Evolutionary conservation across 2,797 vertebrate genomes (phyloP).

Genomic region (Toxotes lorentzi): DNA sequence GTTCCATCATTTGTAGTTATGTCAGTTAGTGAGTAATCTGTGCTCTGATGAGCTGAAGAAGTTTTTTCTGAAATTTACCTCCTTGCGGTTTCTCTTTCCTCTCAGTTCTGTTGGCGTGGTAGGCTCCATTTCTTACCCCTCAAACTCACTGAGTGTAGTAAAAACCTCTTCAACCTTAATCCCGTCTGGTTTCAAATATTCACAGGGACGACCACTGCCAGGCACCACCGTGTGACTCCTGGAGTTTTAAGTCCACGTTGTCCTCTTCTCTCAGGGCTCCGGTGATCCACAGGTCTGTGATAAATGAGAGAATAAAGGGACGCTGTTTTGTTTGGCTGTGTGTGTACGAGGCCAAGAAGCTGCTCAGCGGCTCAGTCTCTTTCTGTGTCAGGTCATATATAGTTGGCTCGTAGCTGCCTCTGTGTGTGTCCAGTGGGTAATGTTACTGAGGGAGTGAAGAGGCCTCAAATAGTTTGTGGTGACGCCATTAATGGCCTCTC

Average conservation of each 20-base stretch:
- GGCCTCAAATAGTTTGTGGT: slow-evolving; percentile 22
- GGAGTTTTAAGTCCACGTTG: slow-evolving; percentile 7
- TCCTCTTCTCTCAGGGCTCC: slow-evolving; percentile 22
- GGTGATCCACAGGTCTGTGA: slow-evolving; percentile 53
- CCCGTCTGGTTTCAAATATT: slow-evolving; percentile 10
- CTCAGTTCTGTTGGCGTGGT: background rate
- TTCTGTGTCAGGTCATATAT: slow-evolving; percentile 55
- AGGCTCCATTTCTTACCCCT: slow-evolving; percentile 46
- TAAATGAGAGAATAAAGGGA: slow-evolving; percentile 41
- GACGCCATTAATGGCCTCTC: slow-evolving; percentile 25
- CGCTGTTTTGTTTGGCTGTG: slow-evolving; percentile 26
- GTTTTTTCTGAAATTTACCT: slow-evolving; percentile 39
- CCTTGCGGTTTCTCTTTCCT: slow-evolving; percentile 20
- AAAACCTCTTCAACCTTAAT: background rate
- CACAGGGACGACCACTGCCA: slow-evolving; percentile 1
- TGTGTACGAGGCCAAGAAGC: slow-evolving; percentile 43
- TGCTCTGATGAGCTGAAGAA: background rate
- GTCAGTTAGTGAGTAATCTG: no score
- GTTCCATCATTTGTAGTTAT: background rate
- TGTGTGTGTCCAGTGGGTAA: slow-evolving; percentile 25
- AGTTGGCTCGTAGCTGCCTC: slow-evolving; percentile 20
- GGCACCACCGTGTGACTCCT: background rate
- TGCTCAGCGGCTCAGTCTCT: slow-evolving; percentile 40
- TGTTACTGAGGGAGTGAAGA: slow-evolving; percentile 31
- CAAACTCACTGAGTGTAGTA: slow-evolving; percentile 6